Evolutionary conservation across 2,797 vertebrate species (phyloP), one percentile per base, ranked within the genome.

Genomic region (Oryzias dopingdopingensis): DNA sequence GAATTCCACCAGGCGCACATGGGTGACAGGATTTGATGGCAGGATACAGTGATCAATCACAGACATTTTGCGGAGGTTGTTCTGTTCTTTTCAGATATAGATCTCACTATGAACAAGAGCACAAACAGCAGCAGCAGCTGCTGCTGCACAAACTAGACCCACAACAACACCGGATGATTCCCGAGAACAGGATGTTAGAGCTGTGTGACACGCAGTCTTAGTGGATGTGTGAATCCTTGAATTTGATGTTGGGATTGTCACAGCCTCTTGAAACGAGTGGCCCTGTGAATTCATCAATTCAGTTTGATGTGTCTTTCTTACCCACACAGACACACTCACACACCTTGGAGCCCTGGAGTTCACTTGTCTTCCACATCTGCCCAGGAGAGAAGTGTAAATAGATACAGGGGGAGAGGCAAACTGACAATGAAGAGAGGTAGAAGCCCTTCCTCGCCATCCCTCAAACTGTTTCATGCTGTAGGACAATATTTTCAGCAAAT

Each of bases 21-120:
- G 45, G 69, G 65, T 74, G 76, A 84, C 76, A 77, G 69, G 49
- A 75, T 76, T 13, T 29, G 77, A 77, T 54, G 80, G 77, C 70
- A 72, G 83, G 59, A 82, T 67, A 58, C 76, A 71, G 76, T 65
- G 86, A 91, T 91, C 89, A 88, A 81, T 87, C 84, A 78, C 0
- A 77, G 67, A 70, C 70, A 81, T 87, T 89, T 85, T 83, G 76
- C 51, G 73, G 75, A 79, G 64, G 77, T 67, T 79, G 74, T 70
- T 82, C 56, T 50, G 62, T 80, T 76, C 64, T 63, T 60, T 67
- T 69, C 42, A n/a, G 67, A 77, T 76, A 56, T 63, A 67, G 64
- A 82, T 77, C 75, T 69, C 63, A 57, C 52, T 62, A 67, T 52
- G 68, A 81, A 83, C 77, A 80, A 74, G 71, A 69, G 67, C 72